Conservation (phyloP, 2,888 invertebrate species). For the Dicyrtoma fusca region DNA sequence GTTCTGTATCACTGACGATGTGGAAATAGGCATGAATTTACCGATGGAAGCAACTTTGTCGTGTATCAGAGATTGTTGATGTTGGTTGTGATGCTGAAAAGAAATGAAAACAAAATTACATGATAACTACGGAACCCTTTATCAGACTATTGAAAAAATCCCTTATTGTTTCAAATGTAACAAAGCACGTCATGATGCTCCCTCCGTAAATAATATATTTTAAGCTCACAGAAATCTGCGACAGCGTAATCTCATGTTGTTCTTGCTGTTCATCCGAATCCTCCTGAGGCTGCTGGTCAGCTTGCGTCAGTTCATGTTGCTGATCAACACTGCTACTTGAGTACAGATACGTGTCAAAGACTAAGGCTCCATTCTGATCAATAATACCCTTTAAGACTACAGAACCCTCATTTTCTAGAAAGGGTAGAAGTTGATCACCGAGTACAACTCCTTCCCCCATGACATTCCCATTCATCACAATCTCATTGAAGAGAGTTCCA, state of each 20-base stretch:
- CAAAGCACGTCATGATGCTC: too few species aligned
- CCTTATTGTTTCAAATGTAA: too few species aligned
- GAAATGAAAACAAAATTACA: too few species aligned
- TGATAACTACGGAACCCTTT: too few species aligned
- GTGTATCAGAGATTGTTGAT: too few species aligned
- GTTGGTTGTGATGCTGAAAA: too few species aligned
- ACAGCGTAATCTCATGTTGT: not conserved
- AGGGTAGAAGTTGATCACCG: conserved; percentile 36
- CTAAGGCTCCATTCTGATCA: conserved; percentile 43
- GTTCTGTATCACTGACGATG: too few species aligned
- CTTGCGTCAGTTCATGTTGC: not conserved
- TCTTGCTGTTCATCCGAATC: not conserved
- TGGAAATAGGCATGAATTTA: too few species aligned
- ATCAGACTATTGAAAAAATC: too few species aligned
- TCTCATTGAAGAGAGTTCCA: conserved; percentile 29
- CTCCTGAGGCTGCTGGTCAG: not conserved
- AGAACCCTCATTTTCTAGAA: conserved; percentile 38
- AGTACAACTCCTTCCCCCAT: conserved; percentile 29
- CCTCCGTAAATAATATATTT: too few species aligned
- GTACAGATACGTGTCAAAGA: conserved; percentile 48
- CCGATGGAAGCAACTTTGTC: too few species aligned
- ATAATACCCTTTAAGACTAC: conserved; percentile 50
- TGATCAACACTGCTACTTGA: conserved; percentile 35
- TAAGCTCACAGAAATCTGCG: too few species aligned
- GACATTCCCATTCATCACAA: conserved; percentile 29